Conservation (phyloP, 1,140 invertebrate genomes). For the Anthonomus grandis region DNA sequence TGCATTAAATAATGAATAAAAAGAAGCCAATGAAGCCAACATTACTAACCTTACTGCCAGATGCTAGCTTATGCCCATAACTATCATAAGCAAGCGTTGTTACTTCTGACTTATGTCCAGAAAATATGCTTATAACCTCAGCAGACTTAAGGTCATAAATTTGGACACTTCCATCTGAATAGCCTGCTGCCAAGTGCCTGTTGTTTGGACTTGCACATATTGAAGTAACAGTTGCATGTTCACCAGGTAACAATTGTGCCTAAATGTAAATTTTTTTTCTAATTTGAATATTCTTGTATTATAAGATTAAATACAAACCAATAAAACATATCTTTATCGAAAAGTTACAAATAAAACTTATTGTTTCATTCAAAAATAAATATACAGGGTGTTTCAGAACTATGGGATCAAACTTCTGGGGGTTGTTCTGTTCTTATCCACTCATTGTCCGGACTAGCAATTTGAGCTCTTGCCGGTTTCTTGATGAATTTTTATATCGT, state of each 20-base stretch:
- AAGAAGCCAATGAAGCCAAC: not conserved
- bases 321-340: too few relatives aligned
- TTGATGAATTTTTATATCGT: too few relatives aligned
- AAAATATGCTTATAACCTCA: slow-evolving; percentile 74
- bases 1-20: slow-evolving; percentile 1
- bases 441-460: too few relatives aligned
- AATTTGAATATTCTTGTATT: too few relatives aligned
- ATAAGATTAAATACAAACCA: too few relatives aligned
- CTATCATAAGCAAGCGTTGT: slow-evolving; percentile 79
- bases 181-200: slow-evolving; percentile 83
- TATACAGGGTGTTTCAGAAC: too few relatives aligned
- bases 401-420: too few relatives aligned
- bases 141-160: slow-evolving; percentile 71
- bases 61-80: slow-evolving; percentile 76
- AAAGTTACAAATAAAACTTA: too few relatives aligned
- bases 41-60: slow-evolving; percentile 77
- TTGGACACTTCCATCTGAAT: slow-evolving; percentile 83
- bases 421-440: too few relatives aligned
- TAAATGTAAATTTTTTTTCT: slow-evolving; percentile 49
- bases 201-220: slow-evolving; percentile 70
- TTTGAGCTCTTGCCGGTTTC: too few relatives aligned
- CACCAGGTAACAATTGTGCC: slow-evolving; percentile 71
- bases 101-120: slow-evolving; percentile 85
- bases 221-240: slow-evolving; percentile 72
- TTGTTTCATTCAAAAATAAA: too few relatives aligned